Base-by-base conservation (phyloP, 92 coral and sea anemone species). In the Zoanthus solanderi region DNA sequence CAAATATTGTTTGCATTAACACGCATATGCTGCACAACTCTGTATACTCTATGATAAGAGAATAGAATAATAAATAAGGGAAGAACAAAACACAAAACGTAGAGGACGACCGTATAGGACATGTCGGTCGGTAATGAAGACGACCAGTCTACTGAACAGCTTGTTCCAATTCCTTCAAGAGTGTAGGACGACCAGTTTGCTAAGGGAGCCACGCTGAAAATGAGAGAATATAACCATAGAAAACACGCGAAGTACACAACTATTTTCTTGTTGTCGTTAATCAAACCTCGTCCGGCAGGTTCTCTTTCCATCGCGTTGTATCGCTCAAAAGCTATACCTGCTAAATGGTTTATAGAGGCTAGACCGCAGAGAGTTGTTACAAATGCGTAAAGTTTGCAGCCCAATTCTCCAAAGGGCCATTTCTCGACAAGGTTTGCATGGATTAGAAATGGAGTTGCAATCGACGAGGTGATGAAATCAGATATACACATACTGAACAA, bases 321-420 rank as follows among this genome's bases (percentile, higher is more conserved):
- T 42, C 78, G 78, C 14, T 81, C 72, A 60, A 46, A 56, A 2
- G 72, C 57, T 30, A 30, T 71, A 5, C 72, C 72, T 30, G 73
- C 75, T 14, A 84, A 34, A 30, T 71, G 58, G 8, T 46, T 87
- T 17, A 53, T 87, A 5, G 42, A 54, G 10, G 65, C 69, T 4
- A 54, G 46, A 12, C 69, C 68, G 52, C 69, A 78, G 50, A 54
- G 23, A 8, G 69, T 60, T 32, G 65, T 54, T 28, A 54, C 15
- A 60, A 54, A 54, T 78, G 66, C 63, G 48, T n/a, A 37, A 52
- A 29, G 12, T 74, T 52, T 50, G 54, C 78, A 73, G 44, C 78
- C 78, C 16, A 54, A 73, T 29, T 73, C 78, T 42, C 53, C 78
- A 73, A 14, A 73, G 8, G 78, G 78, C 78, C 78, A 73, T 44